These are phyloP conservation scores for Ferdinandea cuprea DNA, from an alignment of 2,888 invertebrate species.

Conservation along the genomic window DNA sequence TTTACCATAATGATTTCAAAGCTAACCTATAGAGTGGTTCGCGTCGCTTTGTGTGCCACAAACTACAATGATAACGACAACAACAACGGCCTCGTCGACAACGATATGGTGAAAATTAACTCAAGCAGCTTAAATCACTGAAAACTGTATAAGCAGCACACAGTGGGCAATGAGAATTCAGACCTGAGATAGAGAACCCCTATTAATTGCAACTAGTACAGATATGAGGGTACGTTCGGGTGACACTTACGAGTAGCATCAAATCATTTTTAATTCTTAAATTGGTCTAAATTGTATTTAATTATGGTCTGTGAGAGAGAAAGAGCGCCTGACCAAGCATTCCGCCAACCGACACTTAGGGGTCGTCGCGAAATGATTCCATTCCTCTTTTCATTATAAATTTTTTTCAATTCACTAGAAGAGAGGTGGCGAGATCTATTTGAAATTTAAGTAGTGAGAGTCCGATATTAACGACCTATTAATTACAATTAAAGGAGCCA, in stretches of 20 bases:
- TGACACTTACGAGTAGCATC: conserved; percentile 71
- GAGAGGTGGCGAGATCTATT: neutral
- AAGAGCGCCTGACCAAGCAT: neutral
- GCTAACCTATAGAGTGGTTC: conserved; percentile 19
- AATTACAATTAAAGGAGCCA: conserved; percentile 46
- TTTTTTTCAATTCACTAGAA: conserved; percentile 21
- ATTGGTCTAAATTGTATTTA: conserved; percentile 74
- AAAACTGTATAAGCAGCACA: conserved; percentile 24
- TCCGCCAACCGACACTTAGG: conserved; percentile 28
- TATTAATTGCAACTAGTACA: conserved; percentile 63
- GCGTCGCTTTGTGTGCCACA: neutral
- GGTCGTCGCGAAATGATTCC: conserved; percentile 67
- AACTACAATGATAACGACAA: conserved; percentile 1
- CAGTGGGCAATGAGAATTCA: conserved; percentile 18
- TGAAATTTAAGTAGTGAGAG: neutral
- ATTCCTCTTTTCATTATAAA: conserved; percentile 67
- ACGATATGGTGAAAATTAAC: conserved; percentile 60
- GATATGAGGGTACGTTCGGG: conserved; percentile 67
- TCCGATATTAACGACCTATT: conserved; percentile 14
- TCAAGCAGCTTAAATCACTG: conserved; percentile 52
- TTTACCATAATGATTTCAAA: conserved; percentile 34
- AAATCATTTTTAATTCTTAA: conserved; percentile 73
- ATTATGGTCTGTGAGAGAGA: conserved; percentile 62
- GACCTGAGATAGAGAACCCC: conserved; percentile 45
- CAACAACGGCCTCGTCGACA: neutral